Evolutionary conservation across 2,888 invertebrate species (phyloP).

Genomic region (Microchrysa polita): DNA sequence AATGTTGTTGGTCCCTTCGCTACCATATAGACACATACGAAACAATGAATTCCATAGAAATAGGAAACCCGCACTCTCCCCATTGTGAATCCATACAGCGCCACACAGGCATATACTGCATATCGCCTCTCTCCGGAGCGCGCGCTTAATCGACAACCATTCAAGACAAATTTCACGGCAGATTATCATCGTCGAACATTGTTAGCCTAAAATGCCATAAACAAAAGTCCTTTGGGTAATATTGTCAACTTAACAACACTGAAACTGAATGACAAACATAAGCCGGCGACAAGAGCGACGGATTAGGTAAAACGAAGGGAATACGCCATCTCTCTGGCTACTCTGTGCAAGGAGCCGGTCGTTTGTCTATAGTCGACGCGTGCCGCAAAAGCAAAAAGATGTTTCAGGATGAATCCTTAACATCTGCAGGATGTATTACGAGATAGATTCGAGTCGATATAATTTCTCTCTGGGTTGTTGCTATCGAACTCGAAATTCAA

Average conservation of each 20-base stretch:
- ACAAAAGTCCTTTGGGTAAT: slow-evolving; percentile 22
- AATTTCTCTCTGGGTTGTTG: background rate
- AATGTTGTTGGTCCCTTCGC: background rate
- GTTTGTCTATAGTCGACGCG: too few relatives aligned
- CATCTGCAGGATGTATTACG: background rate
- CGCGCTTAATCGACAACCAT: background rate
- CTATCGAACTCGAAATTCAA: slow-evolving; percentile 28
- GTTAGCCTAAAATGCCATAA: slow-evolving; percentile 17
- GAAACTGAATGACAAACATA: background rate
- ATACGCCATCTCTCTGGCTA: too few relatives aligned
- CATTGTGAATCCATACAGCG: too few relatives aligned
- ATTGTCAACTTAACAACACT: slow-evolving; percentile 19
- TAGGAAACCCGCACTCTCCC: too few relatives aligned
- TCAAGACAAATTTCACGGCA: slow-evolving; percentile 10
- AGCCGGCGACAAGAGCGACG: background rate
- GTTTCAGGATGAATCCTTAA: too few relatives aligned
- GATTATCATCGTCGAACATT: slow-evolving; percentile 17
- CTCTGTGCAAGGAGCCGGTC: too few relatives aligned
- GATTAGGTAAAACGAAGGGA: too few relatives aligned
- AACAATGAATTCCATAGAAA: too few relatives aligned
- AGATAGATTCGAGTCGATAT: background rate
- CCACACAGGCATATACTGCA: too few relatives aligned
- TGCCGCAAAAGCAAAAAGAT: too few relatives aligned
- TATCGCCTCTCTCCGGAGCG: too few relatives aligned
- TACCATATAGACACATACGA: background rate